Conservation (phyloP, 2,888 invertebrate species). For the Hoplodrina ambigua region DNA sequence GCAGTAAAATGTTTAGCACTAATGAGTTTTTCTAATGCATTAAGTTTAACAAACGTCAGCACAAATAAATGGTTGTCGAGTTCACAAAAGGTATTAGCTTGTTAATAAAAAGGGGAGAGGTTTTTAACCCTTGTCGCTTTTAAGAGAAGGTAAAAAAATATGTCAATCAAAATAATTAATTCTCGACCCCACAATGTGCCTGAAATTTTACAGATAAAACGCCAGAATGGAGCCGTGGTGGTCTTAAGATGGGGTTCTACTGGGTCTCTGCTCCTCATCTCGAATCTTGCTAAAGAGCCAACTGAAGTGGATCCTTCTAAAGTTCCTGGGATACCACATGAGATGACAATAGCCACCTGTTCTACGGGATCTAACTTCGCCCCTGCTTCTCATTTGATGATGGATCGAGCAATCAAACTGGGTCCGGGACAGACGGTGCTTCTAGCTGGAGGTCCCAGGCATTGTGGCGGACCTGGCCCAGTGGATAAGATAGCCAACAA, state of each 20-base stretch:
- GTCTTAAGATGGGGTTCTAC: slow-evolving; percentile 83
- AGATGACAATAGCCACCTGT: slow-evolving; percentile 82
- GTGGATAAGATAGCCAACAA: slow-evolving; percentile 87
- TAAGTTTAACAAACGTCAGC: slow-evolving; percentile 23
- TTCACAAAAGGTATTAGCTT: slow-evolving; percentile 18
- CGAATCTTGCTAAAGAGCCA: slow-evolving; percentile 85
- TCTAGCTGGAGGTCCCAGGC: slow-evolving; percentile 81
- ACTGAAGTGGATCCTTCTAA: slow-evolving; percentile 85
- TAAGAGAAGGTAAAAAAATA: slow-evolving; percentile 33
- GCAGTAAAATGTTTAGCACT: slow-evolving; percentile 24
- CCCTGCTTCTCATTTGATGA: slow-evolving; percentile 73
- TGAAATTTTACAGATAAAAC: slow-evolving; percentile 85
- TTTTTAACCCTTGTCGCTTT: slow-evolving; percentile 38
- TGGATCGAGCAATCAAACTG: slow-evolving; percentile 78
- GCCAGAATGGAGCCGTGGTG: slow-evolving; percentile 86
- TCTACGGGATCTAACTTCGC: slow-evolving; percentile 80
- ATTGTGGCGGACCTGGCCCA: slow-evolving; percentile 86
- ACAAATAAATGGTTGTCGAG: slow-evolving; percentile 24
- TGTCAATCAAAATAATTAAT: slow-evolving; percentile 50
- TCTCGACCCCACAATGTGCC: slow-evolving; percentile 18
- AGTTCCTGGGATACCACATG: slow-evolving; percentile 81
- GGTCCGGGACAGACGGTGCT: slow-evolving; percentile 81
- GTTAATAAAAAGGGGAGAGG: slow-evolving; percentile 25
- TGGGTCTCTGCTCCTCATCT: slow-evolving; percentile 80
- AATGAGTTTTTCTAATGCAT: slow-evolving; percentile 26